phyloP scores from a whole-genome alignment of 2,888 invertebrate genomes.

The Polietes domitor region DNA sequence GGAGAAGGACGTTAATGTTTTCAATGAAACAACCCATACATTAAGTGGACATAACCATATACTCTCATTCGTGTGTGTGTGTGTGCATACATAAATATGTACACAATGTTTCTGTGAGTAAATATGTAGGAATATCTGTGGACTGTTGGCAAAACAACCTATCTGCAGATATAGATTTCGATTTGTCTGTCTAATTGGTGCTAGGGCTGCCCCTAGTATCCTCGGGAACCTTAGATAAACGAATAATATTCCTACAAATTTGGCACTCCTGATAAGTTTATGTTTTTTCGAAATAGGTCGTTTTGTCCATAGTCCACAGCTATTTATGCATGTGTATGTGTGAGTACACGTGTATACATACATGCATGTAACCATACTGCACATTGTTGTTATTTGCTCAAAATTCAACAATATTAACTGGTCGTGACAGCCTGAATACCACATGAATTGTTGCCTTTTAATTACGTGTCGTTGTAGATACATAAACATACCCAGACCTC shows the following conservation, averaged over 20 bases:
- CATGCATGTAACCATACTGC: constrained; percentile 22
- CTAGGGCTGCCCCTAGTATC: too few species aligned
- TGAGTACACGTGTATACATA: constrained; percentile 21
- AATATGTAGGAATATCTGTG: constrained; percentile 55
- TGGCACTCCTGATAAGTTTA: too few species aligned
- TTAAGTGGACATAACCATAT: constrained; percentile 67
- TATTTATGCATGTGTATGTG: constrained; percentile 10
- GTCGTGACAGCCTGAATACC: constrained; percentile 67
- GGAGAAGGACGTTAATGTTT: constrained; percentile 6
- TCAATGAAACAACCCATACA: constrained; percentile 60
- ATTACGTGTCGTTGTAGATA: constrained; percentile 63
- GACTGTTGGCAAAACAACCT: too few species aligned
- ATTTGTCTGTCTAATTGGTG: too few species aligned
- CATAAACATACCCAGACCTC: constrained; percentile 36
- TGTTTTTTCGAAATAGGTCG: too few species aligned
- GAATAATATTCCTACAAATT: too few species aligned
- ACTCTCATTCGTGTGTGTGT: too few species aligned
- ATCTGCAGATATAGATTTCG: too few species aligned
- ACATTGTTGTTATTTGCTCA: constrained; percentile 64
- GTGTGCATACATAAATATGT: constrained; percentile 15
- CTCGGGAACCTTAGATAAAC: too few species aligned
- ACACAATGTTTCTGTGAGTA: constrained; percentile 34
- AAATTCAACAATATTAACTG: constrained; percentile 66
- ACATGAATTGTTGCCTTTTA: constrained; percentile 67
- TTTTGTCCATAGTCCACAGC: too few species aligned